Conservation (phyloP, 2,113 vertebrate species). For the Cyrtonyx montezumae region DNA sequence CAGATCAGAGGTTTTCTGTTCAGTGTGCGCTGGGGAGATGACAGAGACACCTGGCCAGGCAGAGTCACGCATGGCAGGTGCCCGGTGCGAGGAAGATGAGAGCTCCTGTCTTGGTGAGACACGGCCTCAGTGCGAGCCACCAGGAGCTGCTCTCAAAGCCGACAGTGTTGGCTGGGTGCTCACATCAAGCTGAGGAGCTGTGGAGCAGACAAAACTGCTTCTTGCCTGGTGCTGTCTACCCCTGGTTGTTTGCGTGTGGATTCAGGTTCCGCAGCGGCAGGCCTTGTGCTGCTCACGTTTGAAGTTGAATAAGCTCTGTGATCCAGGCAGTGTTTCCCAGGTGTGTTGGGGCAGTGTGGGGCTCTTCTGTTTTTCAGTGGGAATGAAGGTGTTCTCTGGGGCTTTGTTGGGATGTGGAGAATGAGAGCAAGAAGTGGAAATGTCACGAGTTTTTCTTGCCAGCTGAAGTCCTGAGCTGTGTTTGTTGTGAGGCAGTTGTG, state of each 20-base stretch:
- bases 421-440: not conserved
- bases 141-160: not conserved
- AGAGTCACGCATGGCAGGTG: not conserved
- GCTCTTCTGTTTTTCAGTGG: not conserved
- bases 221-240: rapidly evolving
- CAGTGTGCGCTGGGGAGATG: not conserved
- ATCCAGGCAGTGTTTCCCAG: not conserved
- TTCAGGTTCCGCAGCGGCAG: not conserved
- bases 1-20: not conserved
- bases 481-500: not conserved
- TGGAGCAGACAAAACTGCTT: not conserved
- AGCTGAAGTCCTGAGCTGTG: not conserved
- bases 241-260: not conserved
- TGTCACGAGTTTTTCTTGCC: not conserved
- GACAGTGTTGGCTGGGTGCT: not conserved
- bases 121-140: not conserved
- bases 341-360: not conserved
- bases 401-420: conserved; percentile 22
- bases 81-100: not conserved
- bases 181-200: rapidly evolving
- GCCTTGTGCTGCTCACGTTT: not conserved
- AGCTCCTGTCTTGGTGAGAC: not conserved
- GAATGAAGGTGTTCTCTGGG: not conserved
- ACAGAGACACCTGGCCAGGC: not conserved
- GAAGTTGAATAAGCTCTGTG: not conserved